Evolutionary conservation across 2,888 invertebrate genomes (phyloP), one percentile per base, ranked within the genome.

Genomic region (Alloscopus bannaensis): DNA sequence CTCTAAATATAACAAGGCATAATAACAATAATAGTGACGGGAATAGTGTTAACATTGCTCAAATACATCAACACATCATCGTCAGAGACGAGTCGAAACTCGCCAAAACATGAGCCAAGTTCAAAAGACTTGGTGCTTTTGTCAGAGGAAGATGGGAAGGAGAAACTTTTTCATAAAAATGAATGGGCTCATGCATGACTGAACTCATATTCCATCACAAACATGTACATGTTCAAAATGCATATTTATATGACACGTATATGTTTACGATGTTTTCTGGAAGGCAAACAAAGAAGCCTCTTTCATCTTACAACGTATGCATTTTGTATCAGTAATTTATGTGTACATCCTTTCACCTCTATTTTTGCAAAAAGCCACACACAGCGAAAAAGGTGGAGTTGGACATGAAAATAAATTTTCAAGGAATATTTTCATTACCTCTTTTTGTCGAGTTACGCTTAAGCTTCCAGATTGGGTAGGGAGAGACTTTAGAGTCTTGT

Each of bases 61-160:
- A 4, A 45, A 45, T 18, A 45, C n/a, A 45, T 45, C 45, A 45
- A 45, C 45, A 45, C 45, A 45, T 8, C 36, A 36, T 36, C 6
- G 36, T 36, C 8, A 6, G 36, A 36, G 36, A n/a, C n/a, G n/a
- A n/a, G n/a, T n/a, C n/a, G n/a, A n/a, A n/a, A n/a, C n/a, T n/a
- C n/a, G n/a, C 36, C 6, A 36, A 3, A 16, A 45, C n/a, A 45
- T 16, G 45, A 45, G 45, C 45, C 45, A 45, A 45, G 45, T 11
- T 45, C 45, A 45, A 45, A 45, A 45, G 45, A 45, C n/a, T n/a
- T 11, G 45, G 3, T 45, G n/a, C n/a, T n/a, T 4, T 45, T n/a
- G n/a, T n/a, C n/a, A n/a, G n/a, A n/a, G n/a, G n/a, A 16, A 45
- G n/a, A n/a, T n/a, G n/a, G n/a, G 45, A 45, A 45, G n/a, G 13